Conservation (phyloP, 2,113 vertebrate genomes). For the Chionis minor region DNA sequence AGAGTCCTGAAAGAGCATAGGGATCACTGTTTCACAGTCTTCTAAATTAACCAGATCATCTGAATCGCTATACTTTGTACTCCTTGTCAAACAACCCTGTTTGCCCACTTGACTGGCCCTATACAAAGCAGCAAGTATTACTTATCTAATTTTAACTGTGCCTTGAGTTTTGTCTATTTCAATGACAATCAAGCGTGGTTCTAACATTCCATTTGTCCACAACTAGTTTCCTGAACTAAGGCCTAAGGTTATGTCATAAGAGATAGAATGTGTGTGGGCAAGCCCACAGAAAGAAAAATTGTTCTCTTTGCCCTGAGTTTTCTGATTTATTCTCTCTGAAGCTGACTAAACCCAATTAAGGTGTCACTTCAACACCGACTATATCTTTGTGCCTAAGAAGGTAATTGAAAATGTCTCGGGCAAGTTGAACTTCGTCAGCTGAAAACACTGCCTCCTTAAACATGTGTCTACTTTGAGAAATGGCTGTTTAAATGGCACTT, state of each 20-base stretch:
- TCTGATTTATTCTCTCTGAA: neutral
- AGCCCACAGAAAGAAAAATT: neutral
- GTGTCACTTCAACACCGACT: neutral
- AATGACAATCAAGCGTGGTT: neutral
- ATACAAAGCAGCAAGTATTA: neutral
- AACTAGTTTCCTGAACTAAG: neutral
- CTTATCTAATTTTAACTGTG: neutral
- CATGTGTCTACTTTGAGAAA: neutral
- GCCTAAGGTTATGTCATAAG: neutral
- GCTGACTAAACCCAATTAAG: neutral
- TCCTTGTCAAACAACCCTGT: neutral
- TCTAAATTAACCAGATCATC: neutral
- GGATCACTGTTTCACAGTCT: neutral
- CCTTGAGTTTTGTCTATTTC: neutral
- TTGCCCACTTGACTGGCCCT: fast-evolving
- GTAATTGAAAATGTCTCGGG: neutral
- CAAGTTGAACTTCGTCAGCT: neutral
- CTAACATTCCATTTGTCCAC: neutral
- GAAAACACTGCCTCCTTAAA: neutral
- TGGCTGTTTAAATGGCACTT: neutral
- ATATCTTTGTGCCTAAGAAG: neutral
- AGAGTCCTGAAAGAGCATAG: neutral
- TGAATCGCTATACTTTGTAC: neutral
- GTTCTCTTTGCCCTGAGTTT: neutral
- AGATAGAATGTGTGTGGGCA: neutral